Evolutionary conservation across 2,113 vertebrate genomes (phyloP).

Genomic region (cattle (Bos taurus)): DNA sequence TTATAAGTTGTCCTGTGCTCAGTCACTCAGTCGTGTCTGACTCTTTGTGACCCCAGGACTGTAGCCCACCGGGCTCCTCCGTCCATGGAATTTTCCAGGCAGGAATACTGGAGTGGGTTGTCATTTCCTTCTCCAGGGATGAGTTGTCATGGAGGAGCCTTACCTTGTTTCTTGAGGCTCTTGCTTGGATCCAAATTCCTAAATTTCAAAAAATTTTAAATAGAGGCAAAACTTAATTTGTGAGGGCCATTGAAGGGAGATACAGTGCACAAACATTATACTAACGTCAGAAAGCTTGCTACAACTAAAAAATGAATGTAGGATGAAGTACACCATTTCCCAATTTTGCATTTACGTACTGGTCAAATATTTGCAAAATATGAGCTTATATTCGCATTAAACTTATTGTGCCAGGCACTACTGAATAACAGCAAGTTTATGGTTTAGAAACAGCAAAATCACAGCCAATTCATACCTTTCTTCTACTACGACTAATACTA

Average conservation of each 20-base stretch:
- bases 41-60: not conserved
- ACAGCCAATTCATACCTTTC: not conserved
- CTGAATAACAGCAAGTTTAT: not conserved
- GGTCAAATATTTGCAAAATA: conserved; percentile 1
- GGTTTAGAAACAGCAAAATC: not conserved
- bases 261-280: not conserved
- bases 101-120: not conserved
- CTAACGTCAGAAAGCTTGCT: not conserved
- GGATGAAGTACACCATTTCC: not conserved
- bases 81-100: not conserved
- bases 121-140: not conserved
- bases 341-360: not conserved
- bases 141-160: not conserved
- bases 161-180: not conserved
- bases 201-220: not conserved
- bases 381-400: not conserved
- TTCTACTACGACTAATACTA: not conserved
- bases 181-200: not conserved
- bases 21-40: accelerated
- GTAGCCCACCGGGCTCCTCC: not conserved
- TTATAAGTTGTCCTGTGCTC: not conserved
- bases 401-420: not conserved
- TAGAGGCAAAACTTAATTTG: not conserved
- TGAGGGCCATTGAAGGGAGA: not conserved
- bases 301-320: not conserved